Conservation (phyloP, 2,113 vertebrate genomes). For the Archilochus colubris region DNA sequence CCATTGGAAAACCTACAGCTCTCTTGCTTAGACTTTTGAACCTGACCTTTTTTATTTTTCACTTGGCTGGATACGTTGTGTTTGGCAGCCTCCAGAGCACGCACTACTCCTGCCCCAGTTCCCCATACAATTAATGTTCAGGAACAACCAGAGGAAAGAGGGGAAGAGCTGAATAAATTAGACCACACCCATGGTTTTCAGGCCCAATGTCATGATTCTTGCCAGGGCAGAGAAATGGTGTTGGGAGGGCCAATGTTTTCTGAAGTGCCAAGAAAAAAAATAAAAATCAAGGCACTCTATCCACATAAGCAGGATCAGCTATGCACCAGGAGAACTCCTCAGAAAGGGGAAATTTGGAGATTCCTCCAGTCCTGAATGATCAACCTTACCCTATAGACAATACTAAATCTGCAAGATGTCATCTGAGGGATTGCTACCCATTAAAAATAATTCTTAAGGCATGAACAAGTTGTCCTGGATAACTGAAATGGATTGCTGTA, state of each 20-base stretch:
- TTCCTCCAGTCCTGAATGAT: not conserved
- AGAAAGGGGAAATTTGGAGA: not conserved
- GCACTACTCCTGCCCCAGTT: conserved; percentile 41
- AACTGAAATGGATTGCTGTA: not conserved
- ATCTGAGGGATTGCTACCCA: accelerated
- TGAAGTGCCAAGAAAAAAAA: not conserved
- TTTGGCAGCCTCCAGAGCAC: conserved; percentile 59
- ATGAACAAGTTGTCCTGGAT: accelerated
- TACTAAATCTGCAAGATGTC: not conserved
- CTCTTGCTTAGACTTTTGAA: conserved; percentile 33
- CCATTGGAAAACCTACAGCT: conserved; percentile 42
- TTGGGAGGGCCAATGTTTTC: not conserved
- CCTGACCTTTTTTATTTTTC: conserved; percentile 40
- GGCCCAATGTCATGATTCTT: not conserved
- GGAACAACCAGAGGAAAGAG: not conserved
- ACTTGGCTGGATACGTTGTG: conserved; percentile 16
- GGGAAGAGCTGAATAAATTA: conserved; percentile 23
- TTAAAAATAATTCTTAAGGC: not conserved
- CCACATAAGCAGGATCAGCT: not conserved
- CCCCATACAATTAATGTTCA: conserved; percentile 28
- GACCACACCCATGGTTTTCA: conserved; percentile 26
- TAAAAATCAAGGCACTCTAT: not conserved
- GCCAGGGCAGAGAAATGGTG: conserved; percentile 11
- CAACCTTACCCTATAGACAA: accelerated
- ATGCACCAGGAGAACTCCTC: not conserved